Base-by-base conservation (phyloP, 2,113 vertebrate genomes). In the Strigops habroptila region DNA sequence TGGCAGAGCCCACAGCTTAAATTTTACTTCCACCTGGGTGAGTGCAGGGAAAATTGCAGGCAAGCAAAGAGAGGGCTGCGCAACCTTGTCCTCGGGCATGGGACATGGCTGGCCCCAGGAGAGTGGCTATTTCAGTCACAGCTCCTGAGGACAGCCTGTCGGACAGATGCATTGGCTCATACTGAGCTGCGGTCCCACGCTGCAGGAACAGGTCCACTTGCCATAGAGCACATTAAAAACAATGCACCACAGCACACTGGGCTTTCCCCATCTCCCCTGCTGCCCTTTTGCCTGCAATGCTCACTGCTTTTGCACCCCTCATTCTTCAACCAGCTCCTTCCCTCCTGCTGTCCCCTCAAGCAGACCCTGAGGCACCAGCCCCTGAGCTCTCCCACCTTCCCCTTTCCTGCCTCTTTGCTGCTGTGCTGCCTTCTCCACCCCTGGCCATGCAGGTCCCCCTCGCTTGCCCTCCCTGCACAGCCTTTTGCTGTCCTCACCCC, bases 321-420 rank as follows among this genome's bases (percentile, higher is more conserved):
- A 4, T n/a, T 86, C 31, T 28, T 67, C 53, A 68, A 6, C 28
- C 35, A 39, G 3, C 19, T 48, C 55, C 46, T 12, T 73, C 22
- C 18, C 63, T 49, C 4, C 6, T 2, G 2, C 15, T 0, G 0
- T 14, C 13, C 31, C 41, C 41, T 25, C 64, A 9, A 0, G 2
- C 39, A 78, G 37, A 52, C 14, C 8, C 16, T 0, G 0, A n/a
- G 24, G 24, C 4, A 4, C 10, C 74, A 78, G 57, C 7, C 35
- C 12, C 18, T 6, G 3, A 27, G 33, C 7, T 82, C 39, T 80
- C 27, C 23, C 55, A 7, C 11, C 14, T 27, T 17, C 8, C 18
- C 33, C 16, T 53, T 39, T 22, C 70, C 46, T 7, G 25, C 28
- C 37, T 39, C 35, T 16, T 12, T 17, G 18, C 37, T 69, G 31